Percentiles rank a stretch among this genome's conserved stretches.
phyloP scores from a whole-genome alignment of 2,113 vertebrate genomes.

The Mirza zaza region DNA sequence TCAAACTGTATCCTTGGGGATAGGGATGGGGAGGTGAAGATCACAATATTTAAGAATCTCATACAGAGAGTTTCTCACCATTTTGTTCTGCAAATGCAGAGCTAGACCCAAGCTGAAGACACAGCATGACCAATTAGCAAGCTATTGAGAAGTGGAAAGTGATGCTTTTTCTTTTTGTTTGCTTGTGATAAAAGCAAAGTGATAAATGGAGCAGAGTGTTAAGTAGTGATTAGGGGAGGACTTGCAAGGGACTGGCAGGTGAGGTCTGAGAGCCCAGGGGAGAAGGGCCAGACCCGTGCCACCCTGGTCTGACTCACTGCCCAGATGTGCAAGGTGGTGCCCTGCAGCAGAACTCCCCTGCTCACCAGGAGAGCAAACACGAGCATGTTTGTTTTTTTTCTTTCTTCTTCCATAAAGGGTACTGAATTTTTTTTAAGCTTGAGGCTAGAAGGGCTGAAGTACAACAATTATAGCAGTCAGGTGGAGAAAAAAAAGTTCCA shows the following conservation, averaged over 20 bases:
- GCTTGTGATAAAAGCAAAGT: background rate
- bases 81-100: background rate
- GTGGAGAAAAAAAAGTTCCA: background rate
- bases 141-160: background rate
- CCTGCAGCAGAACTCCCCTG: background rate
- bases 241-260: background rate
- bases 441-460: background rate
- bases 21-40: background rate
- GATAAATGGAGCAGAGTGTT: background rate
- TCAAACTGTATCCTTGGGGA: background rate
- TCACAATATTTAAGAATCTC: background rate
- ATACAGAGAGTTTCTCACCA: background rate
- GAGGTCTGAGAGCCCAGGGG: background rate
- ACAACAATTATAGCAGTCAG: background rate
- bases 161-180: slow-evolving; percentile 3
- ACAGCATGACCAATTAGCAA: background rate
- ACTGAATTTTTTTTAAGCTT: background rate
- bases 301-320: background rate
- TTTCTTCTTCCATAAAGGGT: background rate
- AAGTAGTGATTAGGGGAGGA: background rate
- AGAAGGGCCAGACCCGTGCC: background rate
- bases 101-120: background rate
- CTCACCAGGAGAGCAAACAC: background rate
- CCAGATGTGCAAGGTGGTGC: background rate
- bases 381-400: background rate